Conservation (phyloP, 2,113 vertebrate genomes). For the Tiliqua scincoides region DNA sequence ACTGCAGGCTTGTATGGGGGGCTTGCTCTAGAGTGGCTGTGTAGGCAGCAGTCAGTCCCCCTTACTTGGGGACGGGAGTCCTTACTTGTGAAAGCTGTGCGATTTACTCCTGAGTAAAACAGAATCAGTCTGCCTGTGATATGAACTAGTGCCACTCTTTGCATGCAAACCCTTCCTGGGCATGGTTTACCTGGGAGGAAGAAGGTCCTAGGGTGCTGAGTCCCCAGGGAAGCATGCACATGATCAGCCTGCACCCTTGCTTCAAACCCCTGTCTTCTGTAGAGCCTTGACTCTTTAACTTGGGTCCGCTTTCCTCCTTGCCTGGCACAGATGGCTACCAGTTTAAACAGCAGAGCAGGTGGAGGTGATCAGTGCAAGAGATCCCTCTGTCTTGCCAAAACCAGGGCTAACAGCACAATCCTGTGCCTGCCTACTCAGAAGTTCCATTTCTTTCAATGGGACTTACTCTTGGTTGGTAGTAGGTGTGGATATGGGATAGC, state of each 20-base stretch:
- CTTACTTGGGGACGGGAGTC: neutral
- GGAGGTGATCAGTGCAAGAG: neutral
- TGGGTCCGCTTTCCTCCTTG: neutral
- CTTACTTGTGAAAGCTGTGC: neutral
- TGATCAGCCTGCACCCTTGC: no score
- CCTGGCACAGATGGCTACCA: neutral
- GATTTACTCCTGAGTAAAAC: neutral
- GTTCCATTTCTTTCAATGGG: no score
- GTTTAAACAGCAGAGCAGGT: neutral
- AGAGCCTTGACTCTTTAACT: neutral
- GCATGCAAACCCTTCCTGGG: no score
- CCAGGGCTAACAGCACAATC: neutral
- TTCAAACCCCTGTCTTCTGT: neutral
- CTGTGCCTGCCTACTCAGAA: no score
- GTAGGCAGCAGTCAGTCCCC: no score
- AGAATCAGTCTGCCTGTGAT: neutral
- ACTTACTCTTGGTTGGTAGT: no score
- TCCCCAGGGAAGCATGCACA: neutral
- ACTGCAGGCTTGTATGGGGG: no score
- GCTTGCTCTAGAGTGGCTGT: no score
- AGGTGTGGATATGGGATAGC: neutral
- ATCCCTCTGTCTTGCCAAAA: neutral
- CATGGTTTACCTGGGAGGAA: neutral
- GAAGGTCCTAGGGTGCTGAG: neutral
- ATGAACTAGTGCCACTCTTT: neutral